Base-by-base conservation (phyloP, 1,140 invertebrate species). In the Trachelipus rathkii region DNA sequence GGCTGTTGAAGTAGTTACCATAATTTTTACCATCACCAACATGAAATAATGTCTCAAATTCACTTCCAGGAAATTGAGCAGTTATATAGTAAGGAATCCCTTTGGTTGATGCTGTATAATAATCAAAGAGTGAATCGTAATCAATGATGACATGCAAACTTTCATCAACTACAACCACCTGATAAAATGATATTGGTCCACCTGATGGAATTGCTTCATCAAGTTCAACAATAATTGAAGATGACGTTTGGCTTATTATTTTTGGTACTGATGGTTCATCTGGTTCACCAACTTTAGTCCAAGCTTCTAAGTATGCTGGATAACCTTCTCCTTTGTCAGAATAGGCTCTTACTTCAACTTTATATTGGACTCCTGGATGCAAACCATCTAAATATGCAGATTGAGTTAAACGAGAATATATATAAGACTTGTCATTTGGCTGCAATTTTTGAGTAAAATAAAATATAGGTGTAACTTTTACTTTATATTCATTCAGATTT, bases 1-100 rank as follows among this genome's bases (percentile, higher is more conserved):
- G 93, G 11, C 89, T 90, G 86, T 96, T 96, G 74, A 89, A 90
- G 83, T 89, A 95, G 0, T 89, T 89, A 77, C 91, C 91, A 83
- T 94, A 93, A 8, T 85, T 89, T 72, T 86, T 87, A 23, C 89
- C 89, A 86, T 95, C 90, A 13, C 94, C 94, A 68, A 96, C 89
- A 7, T 88, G 86, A 86, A 96, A 96, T 24, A 87, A 86, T 74
- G 73, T 73, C 82, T 76, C 53, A 75, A 79, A 81, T 53, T 77
- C 78, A 50, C 87, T 84, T 15, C 87, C 87, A 69, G 88, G 86
- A 74, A 95, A 86, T 84, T 93, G 90, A 0, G 90, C 94, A 21
- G 93, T 89, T 44, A 95, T 89, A 81, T 95, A 95, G 83, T 92
- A 95, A 15, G 89, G 88, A 7, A 90, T 82, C 13, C 88, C 89